Base-by-base conservation (phyloP, 2,888 invertebrate genomes). In the Colletes collaris region DNA sequence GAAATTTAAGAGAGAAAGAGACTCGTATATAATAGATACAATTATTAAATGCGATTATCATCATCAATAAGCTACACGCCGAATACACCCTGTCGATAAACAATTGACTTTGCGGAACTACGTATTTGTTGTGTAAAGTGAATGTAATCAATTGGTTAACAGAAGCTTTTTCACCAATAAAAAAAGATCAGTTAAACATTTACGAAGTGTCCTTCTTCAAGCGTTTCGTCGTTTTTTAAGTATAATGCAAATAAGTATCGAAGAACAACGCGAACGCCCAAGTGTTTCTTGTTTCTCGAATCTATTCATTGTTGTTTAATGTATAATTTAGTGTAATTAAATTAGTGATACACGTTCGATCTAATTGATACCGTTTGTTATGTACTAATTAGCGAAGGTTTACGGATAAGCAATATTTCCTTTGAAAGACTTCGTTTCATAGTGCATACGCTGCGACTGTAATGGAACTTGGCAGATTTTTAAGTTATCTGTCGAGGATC, bases 101-200 rank as follows among this genome's bases (percentile, higher is more conserved):
- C 82, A 79, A 86, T 82, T 81, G 78, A 83, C 78, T 75, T 82
- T 74, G 77, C 76, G 83, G 80, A 78, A 81, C 70, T 67, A 78
- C 81, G 69, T 84, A 85, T 84, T 86, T 87, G 84, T 89, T 88
- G 83, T 88, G 86, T 87, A 88, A 89, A 90, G 83, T 90, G 88
- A 88, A 89, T 91, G 90, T 91, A 91, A 90, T 90, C 88, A 88
- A 85, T 90, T 90, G 89, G 89, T 90, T 90, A 70, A 88, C 87
- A 86, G 82, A 91, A 89, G 90, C 91, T 91, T 91, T 91, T 91
- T 90, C 91, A 91, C 90, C 89, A 91, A 91, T 91, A 91, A 80
- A 81, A 75, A 58, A 68, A 56, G 53, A 88, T 89, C 87, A 90
- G 89, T 88, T 88, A 87, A 89, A 89, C 85, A 86, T 88, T 81